Percentiles rank a stretch among this genome's conserved stretches.
Conservation (phyloP, 1,140 invertebrate genomes). For the Drosophila albomicans region DNA sequence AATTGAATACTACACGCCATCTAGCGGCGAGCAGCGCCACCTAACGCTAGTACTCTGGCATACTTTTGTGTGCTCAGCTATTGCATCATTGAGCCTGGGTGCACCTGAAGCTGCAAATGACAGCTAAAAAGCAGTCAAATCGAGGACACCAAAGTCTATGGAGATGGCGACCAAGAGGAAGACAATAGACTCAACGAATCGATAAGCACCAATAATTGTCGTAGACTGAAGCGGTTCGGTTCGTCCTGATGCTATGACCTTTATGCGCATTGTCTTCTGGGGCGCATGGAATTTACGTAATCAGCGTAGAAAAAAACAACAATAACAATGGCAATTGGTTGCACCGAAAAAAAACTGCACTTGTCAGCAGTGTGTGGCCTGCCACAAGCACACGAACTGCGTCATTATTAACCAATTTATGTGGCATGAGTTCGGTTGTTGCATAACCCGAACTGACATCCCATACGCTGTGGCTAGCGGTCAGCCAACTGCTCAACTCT, state of each 20-base stretch:
- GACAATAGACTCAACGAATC: slow-evolving; percentile 59
- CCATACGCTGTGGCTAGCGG: slow-evolving; percentile 8
- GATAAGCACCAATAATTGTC: slow-evolving; percentile 47
- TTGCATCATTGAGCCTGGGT: slow-evolving; percentile 50
- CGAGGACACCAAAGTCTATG: background rate
- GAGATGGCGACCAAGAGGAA: background rate
- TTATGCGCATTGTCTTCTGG: slow-evolving; percentile 14
- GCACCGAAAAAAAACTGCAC: slow-evolving; percentile 9
- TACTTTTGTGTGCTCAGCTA: slow-evolving; percentile 44
- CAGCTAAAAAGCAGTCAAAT: slow-evolving; percentile 33
- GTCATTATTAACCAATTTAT: slow-evolving; percentile 3
- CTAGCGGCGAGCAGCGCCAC: background rate
- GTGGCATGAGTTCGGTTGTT: slow-evolving; percentile 18
- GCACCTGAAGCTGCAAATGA: slow-evolving; percentile 45
- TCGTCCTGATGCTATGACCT: slow-evolving; percentile 30
- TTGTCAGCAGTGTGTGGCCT: slow-evolving; percentile 16
- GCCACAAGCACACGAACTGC: background rate
- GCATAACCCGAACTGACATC: slow-evolving; percentile 41
- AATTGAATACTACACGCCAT: slow-evolving; percentile 27
- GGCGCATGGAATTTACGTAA: slow-evolving; percentile 32
- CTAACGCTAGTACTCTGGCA: slow-evolving; percentile 9
- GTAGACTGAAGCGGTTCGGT: background rate
- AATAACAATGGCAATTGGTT: background rate
- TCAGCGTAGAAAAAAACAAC: background rate
- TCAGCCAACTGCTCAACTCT: background rate